A percentile compares a stretch with the other conserved stretches of the same genome.
phyloP scores from a whole-genome alignment of 92 coral and sea anemone species.

The Pocillopora meandrina region DNA sequence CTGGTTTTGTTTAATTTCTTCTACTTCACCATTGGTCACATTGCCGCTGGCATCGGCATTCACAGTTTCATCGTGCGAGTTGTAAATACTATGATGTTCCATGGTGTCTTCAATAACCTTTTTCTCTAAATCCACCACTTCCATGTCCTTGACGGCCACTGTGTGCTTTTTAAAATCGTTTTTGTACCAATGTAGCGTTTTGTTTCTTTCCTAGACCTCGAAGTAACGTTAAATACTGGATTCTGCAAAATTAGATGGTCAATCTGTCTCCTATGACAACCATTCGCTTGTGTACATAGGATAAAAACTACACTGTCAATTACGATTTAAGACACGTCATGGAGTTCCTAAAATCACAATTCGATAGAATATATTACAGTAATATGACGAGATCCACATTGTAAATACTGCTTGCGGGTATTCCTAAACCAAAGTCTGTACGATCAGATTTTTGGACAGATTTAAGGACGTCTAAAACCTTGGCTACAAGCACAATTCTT shows the following conservation, averaged over 20 bases:
- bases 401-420: neutral
- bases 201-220: neutral
- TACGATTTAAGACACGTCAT: neutral
- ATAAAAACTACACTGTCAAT: neutral
- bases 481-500: neutral
- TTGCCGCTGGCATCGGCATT: slow-evolving; percentile 9
- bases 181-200: neutral
- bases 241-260: neutral
- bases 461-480: neutral
- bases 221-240: neutral
- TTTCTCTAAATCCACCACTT: slow-evolving; percentile 30
- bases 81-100: slow-evolving; percentile 9
- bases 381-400: neutral
- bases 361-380: neutral
- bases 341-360: neutral
- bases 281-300: neutral
- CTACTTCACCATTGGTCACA: slow-evolving; percentile 1
- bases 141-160: neutral
- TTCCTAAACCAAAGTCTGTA: neutral
- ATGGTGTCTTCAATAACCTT: neutral
- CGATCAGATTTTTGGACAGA: neutral
- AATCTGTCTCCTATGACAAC: neutral
- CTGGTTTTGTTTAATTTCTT: slow-evolving; percentile 23
- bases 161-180: neutral
- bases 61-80: slow-evolving; percentile 4